These are phyloP conservation scores for Nyctereutes procyonoides DNA, from an alignment of 2,113 vertebrate genomes.

Conservation along the genomic window DNA sequence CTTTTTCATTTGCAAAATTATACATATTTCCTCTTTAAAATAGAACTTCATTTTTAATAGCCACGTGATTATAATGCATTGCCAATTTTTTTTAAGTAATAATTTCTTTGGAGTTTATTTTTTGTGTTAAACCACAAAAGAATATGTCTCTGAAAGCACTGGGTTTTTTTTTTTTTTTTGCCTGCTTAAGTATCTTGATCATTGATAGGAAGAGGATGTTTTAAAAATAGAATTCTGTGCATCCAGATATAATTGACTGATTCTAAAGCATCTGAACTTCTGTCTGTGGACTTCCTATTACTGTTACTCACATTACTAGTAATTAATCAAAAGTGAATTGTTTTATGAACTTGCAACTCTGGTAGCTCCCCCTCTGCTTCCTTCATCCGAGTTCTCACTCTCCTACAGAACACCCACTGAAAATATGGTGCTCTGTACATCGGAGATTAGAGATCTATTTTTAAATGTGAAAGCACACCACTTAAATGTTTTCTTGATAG, in stretches of 20 bases:
- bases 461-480: slow-evolving; percentile 73
- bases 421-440: slow-evolving; percentile 54
- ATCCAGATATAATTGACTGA: not conserved
- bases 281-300: not conserved
- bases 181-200: slow-evolving; percentile 33
- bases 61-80: not conserved
- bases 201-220: not conserved
- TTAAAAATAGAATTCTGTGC: slow-evolving; percentile 15
- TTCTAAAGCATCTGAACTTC: slow-evolving; percentile 12
- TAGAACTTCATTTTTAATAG: slow-evolving; percentile 54
- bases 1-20: slow-evolving; percentile 27
- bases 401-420: slow-evolving; percentile 65
- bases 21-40: slow-evolving; percentile 47
- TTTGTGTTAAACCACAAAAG: slow-evolving; percentile 7
- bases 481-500: slow-evolving; percentile 79
- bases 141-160: not conserved
- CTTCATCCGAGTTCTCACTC: slow-evolving; percentile 27
- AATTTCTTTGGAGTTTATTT: slow-evolving; percentile 42
- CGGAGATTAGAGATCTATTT: slow-evolving; percentile 67
- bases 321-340: slow-evolving; percentile 22
- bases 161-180: not conserved
- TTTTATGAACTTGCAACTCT: not conserved
- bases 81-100: slow-evolving; percentile 56
- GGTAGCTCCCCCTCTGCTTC: slow-evolving; percentile 32
- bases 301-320: not conserved